Base-by-base conservation (phyloP, 1,140 invertebrate species). In the Pararge aegeria region DNA sequence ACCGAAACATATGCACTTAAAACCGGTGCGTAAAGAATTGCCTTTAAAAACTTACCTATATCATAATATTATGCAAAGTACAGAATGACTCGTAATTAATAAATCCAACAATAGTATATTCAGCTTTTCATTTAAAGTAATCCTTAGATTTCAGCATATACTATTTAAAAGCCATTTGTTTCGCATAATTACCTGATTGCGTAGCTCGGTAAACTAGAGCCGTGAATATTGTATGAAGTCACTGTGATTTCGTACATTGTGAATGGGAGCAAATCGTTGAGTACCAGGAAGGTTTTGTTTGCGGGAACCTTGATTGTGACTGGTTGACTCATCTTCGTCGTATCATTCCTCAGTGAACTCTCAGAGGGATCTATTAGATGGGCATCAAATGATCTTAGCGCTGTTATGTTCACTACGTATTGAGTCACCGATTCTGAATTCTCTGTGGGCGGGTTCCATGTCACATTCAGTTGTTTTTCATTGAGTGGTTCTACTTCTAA, bases 221-320 rank as follows among this genome's bases (percentile, higher is more conserved):
- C 96, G 67, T 94, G 93, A 15, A 92, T 91, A 80, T 96, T 97
- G 38, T 91, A 91, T 0, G 95, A 93, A 0, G 91, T 93, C 7
- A 96, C 92, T 0, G 92, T 92, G 1, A 96, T 91, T 74, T 96
- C 95, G 75, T 97, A 96, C 95, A 96, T 96, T 15, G 95, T 96
- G 68, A 94, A 94, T 0, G 95, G 94, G 1, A 91, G 82, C 34
- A 94, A 86, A 80, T 92, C 90, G 49, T 92, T 92, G 1, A 96
- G 68, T 0, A 92, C 76, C 0, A 93, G 89, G 34, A 87, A 91
- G 1, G 92, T 93, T 58, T 92, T 88, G 54, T 92, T 92, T 2
- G 85, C 81, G 29, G 89, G 82, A 52, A 94, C 89, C 89, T 92
- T 89, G 13, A 85, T 48, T 6, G 85, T 77, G 51, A 83, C 70